Base-by-base conservation (phyloP, 2,797 vertebrate species). In the Anas capensis region DNA sequence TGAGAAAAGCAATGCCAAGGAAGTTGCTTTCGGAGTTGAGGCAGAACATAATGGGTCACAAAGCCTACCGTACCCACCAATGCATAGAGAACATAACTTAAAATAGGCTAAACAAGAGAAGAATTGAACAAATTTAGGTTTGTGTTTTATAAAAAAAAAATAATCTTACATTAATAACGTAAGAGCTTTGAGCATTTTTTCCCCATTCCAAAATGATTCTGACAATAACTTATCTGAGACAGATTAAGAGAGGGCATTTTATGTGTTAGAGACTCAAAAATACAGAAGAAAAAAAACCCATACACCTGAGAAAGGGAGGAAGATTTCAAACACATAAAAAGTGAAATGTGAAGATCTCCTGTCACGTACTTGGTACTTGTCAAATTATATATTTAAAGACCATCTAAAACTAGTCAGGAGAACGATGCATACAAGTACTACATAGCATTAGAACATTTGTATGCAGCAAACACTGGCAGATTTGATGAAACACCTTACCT, bases 1-100 rank as follows among this genome's bases (percentile, higher is more conserved):
- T 99, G 99, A 48, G 99, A 99, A 98, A 99, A 99, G 97, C 99
- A 99, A 97, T 99, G 99, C 99, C 99, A 99, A 12, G 99, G 99
- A 77, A 99, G 98, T 98, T 99, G 99, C 94, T 99, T 99, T 73
- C 99, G 98, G 64, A 99, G 98, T 91, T 99, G 99, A 95, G 99
- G 99, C 97, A 99, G 98, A 96, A 99, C 98, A 71, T 99, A 99
- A 98, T 99, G 99, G 54, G 99, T 99, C 95, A 99, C 97, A 89
- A 99, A 97, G 10, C 99, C 99, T 92, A 99, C 98, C 0, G 98
- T 97, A 92, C 99, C 99, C 90, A 99, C 97, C 97, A 99, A 97
- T 14, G 98, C 98, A 60, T 99, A 99, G 82, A 99, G 97, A 94
- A 99, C 98, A 33, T 99, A 99, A 97, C 99, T 99, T 96, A 99